These are phyloP conservation scores for Thunnus thynnus DNA, from an alignment of 2,113 vertebrate genomes.

Conservation along the genomic window DNA sequence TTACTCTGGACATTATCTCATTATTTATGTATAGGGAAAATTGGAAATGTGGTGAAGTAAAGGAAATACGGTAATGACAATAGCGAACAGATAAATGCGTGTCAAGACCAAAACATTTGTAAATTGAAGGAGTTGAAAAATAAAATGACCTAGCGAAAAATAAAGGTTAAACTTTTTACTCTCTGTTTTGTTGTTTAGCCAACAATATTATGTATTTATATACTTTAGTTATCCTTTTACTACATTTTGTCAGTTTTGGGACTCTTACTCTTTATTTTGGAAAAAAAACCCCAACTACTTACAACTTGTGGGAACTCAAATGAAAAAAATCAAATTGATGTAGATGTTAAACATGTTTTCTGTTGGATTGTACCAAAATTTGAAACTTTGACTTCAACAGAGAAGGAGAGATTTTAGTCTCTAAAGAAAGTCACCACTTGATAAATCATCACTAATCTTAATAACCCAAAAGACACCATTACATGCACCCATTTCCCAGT, in stretches of 20 bases:
- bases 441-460: conserved; percentile 31
- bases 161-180: too few species aligned
- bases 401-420: not conserved
- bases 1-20: not conserved
- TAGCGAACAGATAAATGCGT: not conserved
- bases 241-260: too few species aligned
- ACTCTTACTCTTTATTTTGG: too few species aligned
- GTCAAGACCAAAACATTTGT: too few species aligned
- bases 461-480: conserved; percentile 34
- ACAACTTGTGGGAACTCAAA: too few species aligned
- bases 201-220: too few species aligned
- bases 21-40: not conserved
- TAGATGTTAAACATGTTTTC: not conserved
- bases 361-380: not conserved
- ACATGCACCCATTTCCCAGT: conserved; percentile 6
- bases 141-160: not conserved
- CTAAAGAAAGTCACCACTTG: not conserved
- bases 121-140: too few species aligned
- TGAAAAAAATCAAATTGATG: not conserved
- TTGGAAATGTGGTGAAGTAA: not conserved
- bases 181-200: too few species aligned
- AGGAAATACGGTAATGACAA: too few species aligned
- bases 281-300: too few species aligned
- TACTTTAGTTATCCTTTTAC: too few species aligned
- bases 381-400: not conserved